These are phyloP conservation scores for Ascaphus truei DNA, from an alignment of 2,113 vertebrate species.

Conservation along the genomic window DNA sequence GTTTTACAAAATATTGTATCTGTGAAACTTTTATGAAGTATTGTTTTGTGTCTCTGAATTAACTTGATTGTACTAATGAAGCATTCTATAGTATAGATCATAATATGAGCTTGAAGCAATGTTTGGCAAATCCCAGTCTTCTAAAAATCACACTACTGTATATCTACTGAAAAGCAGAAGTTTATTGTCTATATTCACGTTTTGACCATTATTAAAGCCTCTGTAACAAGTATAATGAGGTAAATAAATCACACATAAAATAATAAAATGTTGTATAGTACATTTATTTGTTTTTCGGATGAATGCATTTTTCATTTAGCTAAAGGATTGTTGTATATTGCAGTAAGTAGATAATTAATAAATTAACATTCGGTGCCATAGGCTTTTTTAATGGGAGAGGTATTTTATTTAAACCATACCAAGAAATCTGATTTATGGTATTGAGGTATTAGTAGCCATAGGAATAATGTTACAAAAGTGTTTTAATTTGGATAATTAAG, in stretches of 20 bases:
- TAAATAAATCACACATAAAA: constrained; percentile 22
- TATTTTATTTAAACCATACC: too few relatives aligned
- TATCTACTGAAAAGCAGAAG: background rate
- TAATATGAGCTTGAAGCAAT: background rate
- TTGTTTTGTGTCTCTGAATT: background rate
- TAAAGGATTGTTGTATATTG: too few relatives aligned
- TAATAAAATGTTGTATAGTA: background rate
- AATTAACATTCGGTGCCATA: too few relatives aligned
- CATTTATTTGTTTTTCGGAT: too few relatives aligned
- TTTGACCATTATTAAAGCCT: background rate
- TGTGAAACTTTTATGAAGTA: background rate
- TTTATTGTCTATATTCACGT: background rate
- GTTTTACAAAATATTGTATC: background rate
- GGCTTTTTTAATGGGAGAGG: too few relatives aligned
- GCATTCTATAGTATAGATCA: background rate
- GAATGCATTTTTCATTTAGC: too few relatives aligned
- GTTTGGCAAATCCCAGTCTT: background rate
- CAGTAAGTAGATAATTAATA: too few relatives aligned
- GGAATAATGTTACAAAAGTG: too few relatives aligned
- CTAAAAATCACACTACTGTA: background rate
- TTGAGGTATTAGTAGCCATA: too few relatives aligned
- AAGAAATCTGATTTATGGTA: too few relatives aligned
- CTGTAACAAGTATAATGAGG: constrained; percentile 8
- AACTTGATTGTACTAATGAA: background rate
- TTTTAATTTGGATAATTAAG: too few relatives aligned